Evolutionary conservation across 2,113 vertebrate genomes (phyloP).

Genomic region (Petroica traversi): DNA sequence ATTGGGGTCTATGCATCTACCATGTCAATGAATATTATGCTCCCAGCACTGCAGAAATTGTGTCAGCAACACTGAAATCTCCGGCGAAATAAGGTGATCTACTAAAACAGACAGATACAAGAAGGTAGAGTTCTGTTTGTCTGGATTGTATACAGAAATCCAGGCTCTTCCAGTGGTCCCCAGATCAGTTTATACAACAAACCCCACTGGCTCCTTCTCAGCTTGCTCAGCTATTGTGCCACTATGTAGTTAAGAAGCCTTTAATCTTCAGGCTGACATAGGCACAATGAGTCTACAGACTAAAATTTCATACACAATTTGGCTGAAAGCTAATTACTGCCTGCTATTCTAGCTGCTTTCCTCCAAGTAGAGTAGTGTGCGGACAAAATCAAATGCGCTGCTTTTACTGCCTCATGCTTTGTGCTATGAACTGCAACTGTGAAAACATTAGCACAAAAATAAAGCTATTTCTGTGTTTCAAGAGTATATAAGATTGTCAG

Average conservation of each 20-base stretch:
- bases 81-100: not conserved
- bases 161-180: not conserved
- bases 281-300: not conserved
- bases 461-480: not conserved
- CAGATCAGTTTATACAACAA: not conserved
- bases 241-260: not conserved
- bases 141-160: not conserved
- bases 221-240: slow-evolving; percentile 3
- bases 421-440: not conserved
- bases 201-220: not conserved
- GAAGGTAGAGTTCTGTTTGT: not conserved
- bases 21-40: not conserved
- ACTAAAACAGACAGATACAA: not conserved
- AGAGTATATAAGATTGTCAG: not conserved
- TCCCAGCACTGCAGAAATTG: not conserved
- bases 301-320: slow-evolving; percentile 16
- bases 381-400: not conserved
- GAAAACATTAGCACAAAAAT: not conserved
- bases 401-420: not conserved
- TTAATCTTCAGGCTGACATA: slow-evolving; percentile 44
- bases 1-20: not conserved
- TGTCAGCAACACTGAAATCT: not conserved
- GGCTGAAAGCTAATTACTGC: slow-evolving; percentile 28
- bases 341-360: not conserved
- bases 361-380: not conserved